Conservation (phyloP, 2,113 vertebrate species). For the Mirza zaza region DNA sequence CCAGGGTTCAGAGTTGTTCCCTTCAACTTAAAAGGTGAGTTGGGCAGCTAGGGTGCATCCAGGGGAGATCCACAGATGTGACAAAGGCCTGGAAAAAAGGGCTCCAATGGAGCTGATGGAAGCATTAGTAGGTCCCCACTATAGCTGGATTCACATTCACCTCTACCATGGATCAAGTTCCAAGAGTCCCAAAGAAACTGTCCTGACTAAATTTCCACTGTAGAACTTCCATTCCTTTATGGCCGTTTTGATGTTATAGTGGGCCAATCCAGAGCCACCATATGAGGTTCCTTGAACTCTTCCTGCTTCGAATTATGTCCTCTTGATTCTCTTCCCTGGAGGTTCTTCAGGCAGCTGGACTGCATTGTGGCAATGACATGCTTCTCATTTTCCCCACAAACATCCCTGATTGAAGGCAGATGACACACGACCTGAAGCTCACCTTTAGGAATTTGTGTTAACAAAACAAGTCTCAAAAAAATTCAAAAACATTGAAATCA, state of each 20-base stretch:
- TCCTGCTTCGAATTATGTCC: slow-evolving; percentile 68
- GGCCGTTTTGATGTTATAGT: slow-evolving; percentile 15
- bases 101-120: not conserved
- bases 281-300: slow-evolving; percentile 58
- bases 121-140: not conserved
- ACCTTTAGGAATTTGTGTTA: slow-evolving; percentile 68
- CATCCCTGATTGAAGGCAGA: slow-evolving; percentile 74
- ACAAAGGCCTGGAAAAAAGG: not conserved
- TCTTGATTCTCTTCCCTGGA: slow-evolving; percentile 66
- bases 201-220: not conserved
- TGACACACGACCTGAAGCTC: slow-evolving; percentile 68
- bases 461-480: not conserved
- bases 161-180: not conserved
- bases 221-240: not conserved
- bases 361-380: slow-evolving; percentile 55
- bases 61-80: not conserved
- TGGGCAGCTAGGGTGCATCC: not conserved
- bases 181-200: not conserved
- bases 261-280: slow-evolving; percentile 19
- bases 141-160: not conserved
- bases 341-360: slow-evolving; percentile 69
- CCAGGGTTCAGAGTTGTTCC: not conserved
- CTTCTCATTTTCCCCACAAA: slow-evolving; percentile 75
- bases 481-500: too few species aligned
- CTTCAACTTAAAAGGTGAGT: not conserved